phyloP scores from a whole-genome alignment of 53 echinoderm and acorn worm genomes.

The Glandiceps talaboti region DNA sequence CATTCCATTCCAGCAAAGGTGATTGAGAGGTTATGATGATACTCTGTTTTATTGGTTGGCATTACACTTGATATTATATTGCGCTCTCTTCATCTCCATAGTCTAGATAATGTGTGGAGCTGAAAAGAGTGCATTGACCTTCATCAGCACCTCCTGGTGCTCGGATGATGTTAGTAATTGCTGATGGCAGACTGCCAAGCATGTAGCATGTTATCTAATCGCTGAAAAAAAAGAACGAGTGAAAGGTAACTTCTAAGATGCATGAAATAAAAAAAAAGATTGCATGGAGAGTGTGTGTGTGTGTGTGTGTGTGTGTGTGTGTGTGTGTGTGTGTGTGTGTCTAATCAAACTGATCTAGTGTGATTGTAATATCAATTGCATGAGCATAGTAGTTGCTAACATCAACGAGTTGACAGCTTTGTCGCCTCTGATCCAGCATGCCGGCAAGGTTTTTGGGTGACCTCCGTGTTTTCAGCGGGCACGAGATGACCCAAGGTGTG shows the following conservation, averaged over 20 bases:
- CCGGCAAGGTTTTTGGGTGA: background rate
- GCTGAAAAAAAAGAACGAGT: too few species aligned
- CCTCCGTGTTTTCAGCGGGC: too few species aligned
- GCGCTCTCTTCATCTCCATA: background rate
- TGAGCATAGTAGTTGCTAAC: background rate
- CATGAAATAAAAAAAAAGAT: background rate
- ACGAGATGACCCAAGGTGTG: too few species aligned
- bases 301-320: background rate
- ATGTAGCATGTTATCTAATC: too few species aligned
- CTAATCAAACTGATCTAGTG: background rate
- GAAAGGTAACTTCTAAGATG: background rate
- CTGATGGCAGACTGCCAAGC: background rate
- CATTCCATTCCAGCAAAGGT: background rate
- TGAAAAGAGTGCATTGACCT: background rate
- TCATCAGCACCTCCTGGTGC: background rate
- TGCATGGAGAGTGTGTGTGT: background rate
- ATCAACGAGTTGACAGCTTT: background rate
- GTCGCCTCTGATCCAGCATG: background rate
- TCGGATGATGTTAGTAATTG: background rate
- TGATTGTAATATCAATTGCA: background rate
- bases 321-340: background rate
- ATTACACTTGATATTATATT: background rate
- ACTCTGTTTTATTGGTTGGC: background rate
- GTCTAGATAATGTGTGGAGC: background rate
- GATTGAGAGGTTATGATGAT: background rate